Conservation (phyloP, 2,113 vertebrate genomes). For the Semnornis frantzii region DNA sequence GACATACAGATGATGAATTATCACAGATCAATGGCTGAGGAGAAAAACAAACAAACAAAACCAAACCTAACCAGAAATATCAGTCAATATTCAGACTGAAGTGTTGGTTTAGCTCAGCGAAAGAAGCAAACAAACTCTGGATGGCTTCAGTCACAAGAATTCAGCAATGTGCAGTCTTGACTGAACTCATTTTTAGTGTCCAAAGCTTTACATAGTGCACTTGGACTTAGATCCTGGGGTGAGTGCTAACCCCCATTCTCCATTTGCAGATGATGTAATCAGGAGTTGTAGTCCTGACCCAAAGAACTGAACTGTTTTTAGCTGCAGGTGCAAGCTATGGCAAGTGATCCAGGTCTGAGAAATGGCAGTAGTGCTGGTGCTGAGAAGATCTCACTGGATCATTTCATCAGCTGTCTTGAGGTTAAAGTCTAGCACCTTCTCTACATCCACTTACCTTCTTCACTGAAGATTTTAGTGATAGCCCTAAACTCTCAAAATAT, state of each 20-base stretch:
- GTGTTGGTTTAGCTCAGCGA: background rate
- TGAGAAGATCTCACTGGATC: background rate
- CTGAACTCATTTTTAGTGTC: background rate
- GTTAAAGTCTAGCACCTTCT: background rate
- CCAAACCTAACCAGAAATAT: background rate
- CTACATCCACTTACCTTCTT: background rate
- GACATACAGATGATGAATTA: background rate
- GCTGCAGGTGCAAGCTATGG: background rate
- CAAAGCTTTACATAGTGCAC: background rate
- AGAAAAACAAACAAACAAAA: background rate
- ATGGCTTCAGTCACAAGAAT: background rate
- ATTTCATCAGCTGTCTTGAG: background rate
- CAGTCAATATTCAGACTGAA: background rate
- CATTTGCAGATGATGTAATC: background rate
- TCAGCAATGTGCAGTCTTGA: background rate
- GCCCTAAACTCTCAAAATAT: background rate
- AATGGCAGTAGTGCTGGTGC: background rate
- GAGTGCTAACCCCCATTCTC: background rate
- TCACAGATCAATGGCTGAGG: background rate
- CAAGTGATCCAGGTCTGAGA: background rate
- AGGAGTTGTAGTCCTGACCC: background rate
- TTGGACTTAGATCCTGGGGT: background rate
- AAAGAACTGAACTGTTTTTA: background rate
- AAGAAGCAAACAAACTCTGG: background rate
- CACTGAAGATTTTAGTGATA: background rate